Evolutionary conservation across 2,797 vertebrate genomes (phyloP), one percentile per base, ranked within the genome.

Genomic region (Pogoniulus pusillus): DNA sequence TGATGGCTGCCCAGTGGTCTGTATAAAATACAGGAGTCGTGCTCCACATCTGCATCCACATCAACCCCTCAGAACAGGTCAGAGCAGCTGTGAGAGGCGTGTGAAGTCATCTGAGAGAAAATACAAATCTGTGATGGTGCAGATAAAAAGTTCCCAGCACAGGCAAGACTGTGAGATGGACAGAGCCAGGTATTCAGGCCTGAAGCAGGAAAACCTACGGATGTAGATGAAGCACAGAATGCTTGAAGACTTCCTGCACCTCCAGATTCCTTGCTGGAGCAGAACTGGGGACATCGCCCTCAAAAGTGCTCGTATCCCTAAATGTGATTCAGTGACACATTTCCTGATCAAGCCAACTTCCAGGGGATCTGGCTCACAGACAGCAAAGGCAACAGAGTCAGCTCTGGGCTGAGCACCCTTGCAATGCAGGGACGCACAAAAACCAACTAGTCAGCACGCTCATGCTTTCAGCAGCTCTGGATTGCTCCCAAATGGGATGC

Each of bases 141-240:
- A 92, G 94, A 96, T 95, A 96, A 96, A 90, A 83, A 92, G 60
- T 95, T 95, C 95, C 94, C 95, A 96, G 95, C 94, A 37, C 83
- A 91, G 87, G 89, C 87, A 95, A 86, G 94, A 94, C 94, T n/a
- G 76, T 3, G 62, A 82, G 86, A 70, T 91, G 93, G 95, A 93
- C 90, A 96, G 91, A 89, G 88, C 84, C 91, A 96, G 93, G 93
- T 94, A 96, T 94, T 95, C 93, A 96, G 94, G 94, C 91, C 89
- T 64, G 90, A 90, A 96, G 95, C 93, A 96, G 93, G 84, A 94
- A 95, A 96, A 96, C 91, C 93, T 91, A 91, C 94, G 93, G 93
- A 91, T 95, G 94, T 72, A 93, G 95, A 96, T 95, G 95, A 95
- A 95, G 93, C 3, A 0, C 14, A 93, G 69, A 43, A 45, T 9